Base-by-base conservation (phyloP, 2,113 vertebrate species). In the Hydropotes inermis region DNA sequence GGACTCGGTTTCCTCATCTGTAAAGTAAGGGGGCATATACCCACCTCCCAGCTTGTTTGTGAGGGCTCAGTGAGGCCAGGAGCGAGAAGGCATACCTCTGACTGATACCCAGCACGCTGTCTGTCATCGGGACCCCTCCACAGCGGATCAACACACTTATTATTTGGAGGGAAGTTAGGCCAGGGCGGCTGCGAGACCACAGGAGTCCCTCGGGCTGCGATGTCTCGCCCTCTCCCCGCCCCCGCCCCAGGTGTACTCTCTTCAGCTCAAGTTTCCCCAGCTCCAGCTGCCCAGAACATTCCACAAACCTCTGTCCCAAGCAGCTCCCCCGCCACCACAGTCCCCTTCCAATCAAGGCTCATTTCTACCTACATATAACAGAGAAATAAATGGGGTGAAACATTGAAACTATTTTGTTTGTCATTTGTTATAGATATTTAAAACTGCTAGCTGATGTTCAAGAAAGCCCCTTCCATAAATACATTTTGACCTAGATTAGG, bases 61-160 rank as follows among this genome's bases (percentile, higher is more conserved):
- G 36, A 83, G 60, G 14, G 27, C 9, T 57, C 74, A 76, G 15
- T 0, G 21, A 76, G 11, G 55, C 45, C 1, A 33, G 19, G 57
- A 2, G 16, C 11, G 2, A 12, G 88, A 14, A 7, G 1, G 1
- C 60, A 19, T 9, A 5, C 2, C 39, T 39, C 15, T 21, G 55
- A 6, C 36, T 19, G 28, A n/a, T 3, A 27, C 50, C 9, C 11
- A 28, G 85, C 12, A 0, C 0, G 3, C 15, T 5, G 25, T 52
- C 84, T 28, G 1, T n/a, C 70, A 3, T 2, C 0, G 9, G 47
- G 47, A 9, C 2, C 0, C 1, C 12, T 15, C 36, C 25, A 1
- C 0, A 3, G 45, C 12, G 15, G 6, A 9, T 9, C 4, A 23
- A 50, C 3, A 3, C 12, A 13, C 30, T 33, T 27, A 27, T 13